Base-by-base conservation (phyloP, 1,140 invertebrate genomes). In the Apis florea region DNA sequence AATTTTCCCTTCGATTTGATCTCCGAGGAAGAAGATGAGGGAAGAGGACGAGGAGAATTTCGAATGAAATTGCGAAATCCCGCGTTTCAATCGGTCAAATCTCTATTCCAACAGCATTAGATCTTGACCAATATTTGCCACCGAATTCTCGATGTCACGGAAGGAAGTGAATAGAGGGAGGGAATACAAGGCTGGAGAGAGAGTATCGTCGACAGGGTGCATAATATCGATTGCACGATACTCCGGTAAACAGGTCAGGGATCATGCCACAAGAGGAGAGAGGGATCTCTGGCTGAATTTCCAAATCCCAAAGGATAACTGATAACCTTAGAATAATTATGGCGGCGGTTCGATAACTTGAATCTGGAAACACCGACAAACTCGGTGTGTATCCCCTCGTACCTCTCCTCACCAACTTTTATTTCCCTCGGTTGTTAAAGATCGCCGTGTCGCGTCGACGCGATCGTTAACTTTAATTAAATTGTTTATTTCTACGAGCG, bases 391-490 rank as follows among this genome's bases (percentile, higher is more conserved):
- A 58, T 21, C 26, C 40, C 56, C 26, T n/a, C 24, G 19, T 67
- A 47, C 12, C 40, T 6, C 31, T 40, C 31, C 15, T 40, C 19
- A 21, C 11, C 17, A 56, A 26, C 17, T 61, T 59, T 68, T 69
- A 59, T 61, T 61, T 59, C 26, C 47, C 12, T 21, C 10, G 0
- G 10, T 3, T 24, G 10, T 3, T 24, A 19, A 19, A 12, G 63
- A 47, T 75, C 77, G 66, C 56, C 66, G 66, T 61, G 31, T 66
- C 51, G 64, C 69, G 24, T 26, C 51, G 53, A n/a, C 5, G 19
- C 67, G 66, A 51, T 82, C 72, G 56, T 84, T 82, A 74, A 58
- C 72, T 82, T 81, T 84, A 84, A 84, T 84, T 84, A 75, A 84
- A 84, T 84, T 84, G 80, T 84, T 84, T 84, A 82, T 82, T 40